Conservation (phyloP, 2,113 vertebrate species). For the Vidua chalybeata region DNA sequence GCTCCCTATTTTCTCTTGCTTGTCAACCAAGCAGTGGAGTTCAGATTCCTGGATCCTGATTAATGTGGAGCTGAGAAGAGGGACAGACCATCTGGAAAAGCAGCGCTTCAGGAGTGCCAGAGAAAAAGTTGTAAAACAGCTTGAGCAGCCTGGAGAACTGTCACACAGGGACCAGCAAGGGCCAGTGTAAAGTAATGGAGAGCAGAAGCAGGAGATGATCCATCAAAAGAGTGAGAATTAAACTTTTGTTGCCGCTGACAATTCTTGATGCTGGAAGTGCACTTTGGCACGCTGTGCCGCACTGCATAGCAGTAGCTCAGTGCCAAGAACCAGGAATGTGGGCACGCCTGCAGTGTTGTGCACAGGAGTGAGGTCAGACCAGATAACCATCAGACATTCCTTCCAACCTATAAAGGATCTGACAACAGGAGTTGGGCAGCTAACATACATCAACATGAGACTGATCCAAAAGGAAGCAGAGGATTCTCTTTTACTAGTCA, state of each 20-base stretch:
- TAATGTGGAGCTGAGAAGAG: neutral
- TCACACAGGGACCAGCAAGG: neutral
- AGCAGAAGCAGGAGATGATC: neutral
- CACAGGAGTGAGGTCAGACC: neutral
- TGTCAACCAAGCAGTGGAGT: neutral
- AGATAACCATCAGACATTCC: neutral
- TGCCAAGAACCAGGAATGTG: neutral
- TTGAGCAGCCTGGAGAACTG: neutral
- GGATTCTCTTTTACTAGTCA: neutral
- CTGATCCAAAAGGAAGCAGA: neutral
- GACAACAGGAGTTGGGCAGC: neutral
- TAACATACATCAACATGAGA: neutral
- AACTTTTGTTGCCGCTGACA: neutral
- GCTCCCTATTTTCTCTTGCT: neutral
- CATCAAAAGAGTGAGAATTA: neutral
- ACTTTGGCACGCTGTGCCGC: accelerated
- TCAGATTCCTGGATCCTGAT: neutral
- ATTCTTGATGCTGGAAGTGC: neutral
- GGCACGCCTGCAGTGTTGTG: neutral
- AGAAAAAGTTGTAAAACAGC: neutral
- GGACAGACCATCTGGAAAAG: neutral
- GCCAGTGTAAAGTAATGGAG: neutral
- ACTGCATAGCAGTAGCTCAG: neutral
- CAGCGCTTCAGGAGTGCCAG: neutral
- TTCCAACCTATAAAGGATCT: neutral